Evolutionary conservation across 1,140 invertebrate species (phyloP), one percentile per base, ranked within the genome.

Genomic region (Anastrepha obliqua): DNA sequence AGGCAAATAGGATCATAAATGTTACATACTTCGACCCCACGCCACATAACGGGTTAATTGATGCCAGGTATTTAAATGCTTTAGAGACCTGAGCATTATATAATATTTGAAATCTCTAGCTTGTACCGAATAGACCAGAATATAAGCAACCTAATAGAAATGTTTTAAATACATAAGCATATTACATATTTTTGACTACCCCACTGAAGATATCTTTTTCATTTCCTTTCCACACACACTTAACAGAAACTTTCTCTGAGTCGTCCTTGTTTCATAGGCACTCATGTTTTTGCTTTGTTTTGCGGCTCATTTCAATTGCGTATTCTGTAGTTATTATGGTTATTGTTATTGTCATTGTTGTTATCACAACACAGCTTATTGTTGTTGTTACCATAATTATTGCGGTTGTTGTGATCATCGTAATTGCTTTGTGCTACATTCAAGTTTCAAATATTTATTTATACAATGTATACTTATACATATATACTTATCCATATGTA

Each of bases 281-380:
- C 67, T 17, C 44, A 13, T 8, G 13, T 47, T 47, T 74, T 20
- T 47, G 47, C 55, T 81, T 81, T 42, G 74, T 81, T 81, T 81
- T 20, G 55, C 74, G n/a, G 74, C 47, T 81, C 74, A 81, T 55
- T 81, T 58, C 74, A 81, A 55, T 55, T 81, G 74, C 17, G 86
- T 67, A 87, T 70, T 42, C 60, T 65, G 62, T 70, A 87, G 51
- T 65, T 87, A 87, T 87, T 87, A 58, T 87, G 51, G 85, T 86
- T 86, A 86, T 86, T 74, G 86, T 70, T 87, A 67, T 87, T 87
- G 65, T 47, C 65, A 58, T 87, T 87, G 47, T 87, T 65, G 64
- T 62, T 86, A 86, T 65, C 20, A 51, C 7, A 29, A 29, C 0
- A 29, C 29, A 29, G 29, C 1, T 59, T 59, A 7, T 74, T 85